Percentiles rank a stretch among this genome's conserved stretches.
Conservation (phyloP, 2,797 vertebrate genomes). For the Epinephelus malabaricus region DNA sequence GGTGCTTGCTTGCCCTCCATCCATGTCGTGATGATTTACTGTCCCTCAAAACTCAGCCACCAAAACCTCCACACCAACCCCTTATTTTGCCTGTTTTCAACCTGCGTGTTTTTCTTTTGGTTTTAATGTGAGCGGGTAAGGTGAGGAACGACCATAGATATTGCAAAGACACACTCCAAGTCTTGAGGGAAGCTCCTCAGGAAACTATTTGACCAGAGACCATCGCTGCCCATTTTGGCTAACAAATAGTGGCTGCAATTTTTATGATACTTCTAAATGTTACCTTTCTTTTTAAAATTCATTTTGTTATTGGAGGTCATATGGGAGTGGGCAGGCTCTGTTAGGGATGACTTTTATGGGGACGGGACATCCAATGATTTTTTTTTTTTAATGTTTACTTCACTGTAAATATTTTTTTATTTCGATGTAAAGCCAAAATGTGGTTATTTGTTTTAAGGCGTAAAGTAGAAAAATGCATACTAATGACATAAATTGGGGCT, state of each 20-base stretch:
- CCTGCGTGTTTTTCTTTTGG: slow-evolving; percentile 18
- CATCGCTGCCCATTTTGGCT: slow-evolving; percentile 71
- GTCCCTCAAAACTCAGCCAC: slow-evolving; percentile 46
- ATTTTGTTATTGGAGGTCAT: slow-evolving; percentile 70
- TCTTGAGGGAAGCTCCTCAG: slow-evolving; percentile 76
- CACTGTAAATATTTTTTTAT: slow-evolving; percentile 87
- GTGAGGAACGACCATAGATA: slow-evolving; percentile 63
- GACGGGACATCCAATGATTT: slow-evolving; percentile 49
- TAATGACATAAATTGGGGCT: slow-evolving; percentile 66
- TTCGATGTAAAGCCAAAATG: slow-evolving; percentile 84
- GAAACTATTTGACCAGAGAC: slow-evolving; percentile 78
- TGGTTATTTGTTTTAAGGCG: slow-evolving; percentile 82
- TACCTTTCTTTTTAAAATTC: slow-evolving; percentile 66
- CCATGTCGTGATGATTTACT: slow-evolving; percentile 58
- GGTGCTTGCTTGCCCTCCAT: slow-evolving; percentile 64
- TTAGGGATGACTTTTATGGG: slow-evolving; percentile 43
- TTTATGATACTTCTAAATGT: slow-evolving; percentile 80
- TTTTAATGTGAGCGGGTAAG: slow-evolving; percentile 55
- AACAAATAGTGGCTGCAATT: slow-evolving; percentile 76
- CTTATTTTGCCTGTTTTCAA: slow-evolving; percentile 45
- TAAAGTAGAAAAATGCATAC: slow-evolving; percentile 81
- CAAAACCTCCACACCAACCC: slow-evolving; percentile 25
- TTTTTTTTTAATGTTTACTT: slow-evolving; percentile 71
- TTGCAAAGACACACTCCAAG: slow-evolving; percentile 70
- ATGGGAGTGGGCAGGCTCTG: slow-evolving; percentile 48